phyloP scores from a whole-genome alignment of 92 coral and sea anemone species.

The Parazoanthus darwini region DNA sequence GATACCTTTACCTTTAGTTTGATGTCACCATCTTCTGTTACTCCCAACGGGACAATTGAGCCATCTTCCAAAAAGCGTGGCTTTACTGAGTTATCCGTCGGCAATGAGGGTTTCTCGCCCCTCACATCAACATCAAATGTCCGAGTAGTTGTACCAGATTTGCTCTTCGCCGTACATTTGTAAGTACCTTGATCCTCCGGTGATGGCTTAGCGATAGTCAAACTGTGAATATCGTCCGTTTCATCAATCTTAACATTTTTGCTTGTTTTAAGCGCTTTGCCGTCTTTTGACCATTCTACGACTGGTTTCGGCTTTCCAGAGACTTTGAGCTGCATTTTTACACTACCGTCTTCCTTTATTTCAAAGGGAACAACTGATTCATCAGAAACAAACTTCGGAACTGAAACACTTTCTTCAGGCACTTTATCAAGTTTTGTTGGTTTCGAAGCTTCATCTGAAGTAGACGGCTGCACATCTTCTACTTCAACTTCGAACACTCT shows the following conservation, averaged over 20 bases:
- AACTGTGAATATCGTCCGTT: conserved; percentile 45
- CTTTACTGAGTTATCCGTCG: conserved; percentile 41
- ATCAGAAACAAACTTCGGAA: conserved; percentile 2
- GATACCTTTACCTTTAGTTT: conserved; percentile 82
- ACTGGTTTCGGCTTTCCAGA: conserved; percentile 51
- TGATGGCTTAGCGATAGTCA: conserved; percentile 43
- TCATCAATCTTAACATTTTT: conserved; percentile 31
- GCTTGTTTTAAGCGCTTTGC: conserved; percentile 14
- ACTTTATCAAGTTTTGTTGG: conserved; percentile 9
- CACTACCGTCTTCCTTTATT: conserved; percentile 34
- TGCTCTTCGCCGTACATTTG: conserved; percentile 60
- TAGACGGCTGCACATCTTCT: conserved; percentile 18
- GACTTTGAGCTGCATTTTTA: conserved; percentile 41
- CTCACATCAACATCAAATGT: conserved; percentile 57
- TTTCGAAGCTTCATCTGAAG: not conserved
- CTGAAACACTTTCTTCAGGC: conserved; percentile 43
- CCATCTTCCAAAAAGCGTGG: conserved; percentile 83
- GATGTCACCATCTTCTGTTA: conserved; percentile 71
- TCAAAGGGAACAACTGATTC: conserved; percentile 31
- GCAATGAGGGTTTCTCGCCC: conserved; percentile 22
- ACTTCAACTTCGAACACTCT: conserved; percentile 49
- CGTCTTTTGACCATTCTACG: conserved; percentile 55
- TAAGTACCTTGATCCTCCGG: conserved; percentile 62
- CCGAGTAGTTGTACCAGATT: conserved; percentile 54
- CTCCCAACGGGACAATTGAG: conserved; percentile 51